Evolutionary conservation across 2,888 invertebrate genomes (phyloP).

Genomic region (Catocala fraxini): DNA sequence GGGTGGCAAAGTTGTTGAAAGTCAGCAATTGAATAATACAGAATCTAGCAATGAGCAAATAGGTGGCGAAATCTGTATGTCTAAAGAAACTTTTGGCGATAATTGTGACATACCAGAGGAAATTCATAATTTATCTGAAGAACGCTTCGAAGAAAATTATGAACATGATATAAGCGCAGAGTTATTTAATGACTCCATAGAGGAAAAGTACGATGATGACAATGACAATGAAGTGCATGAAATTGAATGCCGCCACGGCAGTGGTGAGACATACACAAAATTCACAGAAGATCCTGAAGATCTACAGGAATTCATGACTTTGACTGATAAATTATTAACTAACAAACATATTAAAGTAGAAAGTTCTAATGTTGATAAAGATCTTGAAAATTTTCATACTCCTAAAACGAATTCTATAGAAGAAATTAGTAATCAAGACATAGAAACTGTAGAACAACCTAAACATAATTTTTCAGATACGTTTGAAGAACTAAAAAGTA

Average conservation of each 20-base stretch:
- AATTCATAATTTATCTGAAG: slow-evolving; percentile 59
- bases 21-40: neutral
- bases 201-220: slow-evolving; percentile 60
- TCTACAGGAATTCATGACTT: slow-evolving; percentile 78
- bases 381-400: slow-evolving; percentile 71
- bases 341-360: slow-evolving; percentile 53
- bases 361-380: slow-evolving; percentile 51
- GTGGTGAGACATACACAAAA: slow-evolving; percentile 83
- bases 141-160: slow-evolving; percentile 69
- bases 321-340: slow-evolving; percentile 77
- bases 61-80: slow-evolving; percentile 3
- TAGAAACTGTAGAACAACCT: slow-evolving; percentile 29
- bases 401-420: slow-evolving; percentile 79
- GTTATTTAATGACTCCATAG: slow-evolving; percentile 64
- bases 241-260: slow-evolving; percentile 71
- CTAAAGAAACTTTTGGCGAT: neutral
- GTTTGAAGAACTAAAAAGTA: slow-evolving; percentile 72
- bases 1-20: neutral
- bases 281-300: slow-evolving; percentile 77
- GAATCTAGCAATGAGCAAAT: neutral
- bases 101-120: slow-evolving; percentile 49
- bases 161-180: slow-evolving; percentile 69
- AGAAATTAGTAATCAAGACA: slow-evolving; percentile 59
- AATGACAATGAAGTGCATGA: slow-evolving; percentile 47
- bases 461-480: slow-evolving; percentile 70